These are phyloP conservation scores for Phrynocephalus guinanensis DNA, from an alignment of 2,797 vertebrate genomes.

Conservation along the genomic window DNA sequence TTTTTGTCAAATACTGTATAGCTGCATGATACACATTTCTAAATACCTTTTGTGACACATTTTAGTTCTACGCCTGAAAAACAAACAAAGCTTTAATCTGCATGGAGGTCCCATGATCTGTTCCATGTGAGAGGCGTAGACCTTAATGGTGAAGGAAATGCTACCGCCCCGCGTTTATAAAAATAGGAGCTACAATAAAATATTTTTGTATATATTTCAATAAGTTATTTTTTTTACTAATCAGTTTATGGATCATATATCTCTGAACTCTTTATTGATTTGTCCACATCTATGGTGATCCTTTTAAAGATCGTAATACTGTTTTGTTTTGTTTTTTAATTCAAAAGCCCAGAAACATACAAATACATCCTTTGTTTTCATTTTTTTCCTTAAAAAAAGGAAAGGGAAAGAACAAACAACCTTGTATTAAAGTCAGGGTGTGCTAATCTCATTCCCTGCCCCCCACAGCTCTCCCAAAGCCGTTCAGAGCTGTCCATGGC, in stretches of 20 bases:
- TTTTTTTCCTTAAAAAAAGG: conserved; percentile 38
- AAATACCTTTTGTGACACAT: conserved; percentile 5
- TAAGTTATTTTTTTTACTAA: conserved; percentile 97
- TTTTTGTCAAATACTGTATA: neutral
- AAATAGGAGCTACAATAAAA: conserved; percentile 99
- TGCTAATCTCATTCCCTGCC: conserved; percentile 85
- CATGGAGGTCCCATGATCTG: neutral
- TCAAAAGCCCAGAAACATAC: conserved; percentile 99
- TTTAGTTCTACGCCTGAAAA: conserved; percentile 4
- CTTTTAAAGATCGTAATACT: conserved; percentile 83
- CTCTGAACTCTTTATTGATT: conserved; percentile 93
- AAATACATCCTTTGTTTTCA: conserved; percentile 88
- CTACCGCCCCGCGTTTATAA: conserved; percentile 96
- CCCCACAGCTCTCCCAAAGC: conserved; percentile 78
- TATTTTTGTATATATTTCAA: conserved; percentile 92
- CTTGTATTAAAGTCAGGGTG: conserved; percentile 90
- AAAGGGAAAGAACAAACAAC: conserved; percentile 83
- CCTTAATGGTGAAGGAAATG: conserved; percentile 85
- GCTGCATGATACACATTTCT: neutral
- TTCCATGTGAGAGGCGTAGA: conserved; percentile 61
- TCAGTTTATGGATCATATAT: conserved; percentile 96
- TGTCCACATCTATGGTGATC: conserved; percentile 84
- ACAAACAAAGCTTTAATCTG: neutral
- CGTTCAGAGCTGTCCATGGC: conserved; percentile 89
- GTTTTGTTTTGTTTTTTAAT: conserved; percentile 77